Evolutionary conservation across 1,140 invertebrate species (phyloP).

Genomic region (Aphis craccivora): DNA sequence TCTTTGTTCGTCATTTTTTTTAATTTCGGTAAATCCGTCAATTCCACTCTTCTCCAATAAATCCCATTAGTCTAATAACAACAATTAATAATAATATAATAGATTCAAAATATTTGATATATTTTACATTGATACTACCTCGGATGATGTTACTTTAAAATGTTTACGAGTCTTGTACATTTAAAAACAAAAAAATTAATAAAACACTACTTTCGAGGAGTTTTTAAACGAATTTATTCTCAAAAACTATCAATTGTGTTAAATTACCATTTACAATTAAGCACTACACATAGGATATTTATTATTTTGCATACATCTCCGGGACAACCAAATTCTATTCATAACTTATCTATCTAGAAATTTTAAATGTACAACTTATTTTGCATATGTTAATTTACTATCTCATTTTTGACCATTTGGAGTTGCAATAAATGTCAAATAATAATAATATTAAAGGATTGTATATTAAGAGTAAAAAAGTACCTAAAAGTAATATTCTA

Average conservation of each 20-base stretch:
- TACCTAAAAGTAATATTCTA: too few species aligned
- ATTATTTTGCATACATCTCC: background rate
- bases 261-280: background rate
- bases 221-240: background rate
- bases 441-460: too few species aligned
- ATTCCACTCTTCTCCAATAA: slow-evolving; percentile 3
- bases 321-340: background rate
- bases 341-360: background rate
- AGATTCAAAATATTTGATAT: background rate
- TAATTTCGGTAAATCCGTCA: slow-evolving; percentile 14
- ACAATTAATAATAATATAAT: background rate
- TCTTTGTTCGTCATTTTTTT: background rate
- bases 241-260: background rate
- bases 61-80: background rate
- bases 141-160: background rate
- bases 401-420: too few species aligned
- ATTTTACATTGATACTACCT: background rate
- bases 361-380: background rate
- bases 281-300: background rate
- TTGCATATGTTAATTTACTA: background rate
- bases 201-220: background rate
- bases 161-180: background rate
- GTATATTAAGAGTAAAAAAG: too few species aligned
- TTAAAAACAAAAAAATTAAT: background rate
- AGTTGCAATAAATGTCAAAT: too few species aligned